Evolutionary conservation across 2,888 invertebrate genomes (phyloP).

Genomic region (Conomelus anceps): DNA sequence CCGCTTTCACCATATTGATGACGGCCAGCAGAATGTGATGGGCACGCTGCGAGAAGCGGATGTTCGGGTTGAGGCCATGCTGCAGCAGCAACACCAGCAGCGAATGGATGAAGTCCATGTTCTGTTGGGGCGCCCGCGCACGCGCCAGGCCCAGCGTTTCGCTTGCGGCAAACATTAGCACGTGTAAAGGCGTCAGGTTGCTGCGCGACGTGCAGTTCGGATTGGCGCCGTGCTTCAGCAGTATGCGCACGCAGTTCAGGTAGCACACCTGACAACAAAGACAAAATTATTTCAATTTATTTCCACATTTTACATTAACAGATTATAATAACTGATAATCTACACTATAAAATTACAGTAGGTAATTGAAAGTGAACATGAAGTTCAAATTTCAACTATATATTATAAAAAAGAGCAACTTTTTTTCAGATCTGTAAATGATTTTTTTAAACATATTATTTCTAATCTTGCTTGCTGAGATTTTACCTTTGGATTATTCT

Average conservation of each 20-base stretch:
- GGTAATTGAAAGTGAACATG: too few relatives aligned
- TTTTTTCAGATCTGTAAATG: too few relatives aligned
- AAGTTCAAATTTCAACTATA: too few relatives aligned
- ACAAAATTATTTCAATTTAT: neutral
- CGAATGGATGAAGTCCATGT: slow-evolving; percentile 64
- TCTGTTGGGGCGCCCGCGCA: slow-evolving; percentile 57
- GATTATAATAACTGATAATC: too few relatives aligned
- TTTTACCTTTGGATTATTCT: too few relatives aligned
- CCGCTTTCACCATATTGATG: slow-evolving; percentile 62
- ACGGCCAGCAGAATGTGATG: slow-evolving; percentile 64
- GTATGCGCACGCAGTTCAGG: slow-evolving; percentile 59
- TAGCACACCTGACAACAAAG: slow-evolving; percentile 53
- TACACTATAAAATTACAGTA: too few relatives aligned
- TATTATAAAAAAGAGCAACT: too few relatives aligned
- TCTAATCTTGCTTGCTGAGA: too few relatives aligned
- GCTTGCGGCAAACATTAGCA: slow-evolving; percentile 62
- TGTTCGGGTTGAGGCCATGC: slow-evolving; percentile 61
- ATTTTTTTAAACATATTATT: too few relatives aligned
- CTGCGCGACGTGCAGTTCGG: slow-evolving; percentile 64
- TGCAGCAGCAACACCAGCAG: slow-evolving; percentile 57
- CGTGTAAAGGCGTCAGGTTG: slow-evolving; percentile 61
- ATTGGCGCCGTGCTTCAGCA: slow-evolving; percentile 63
- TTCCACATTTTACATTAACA: too few relatives aligned
- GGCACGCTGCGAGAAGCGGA: slow-evolving; percentile 51
- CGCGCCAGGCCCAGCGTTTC: slow-evolving; percentile 63